phyloP scores from a whole-genome alignment of 53 echinoderm and acorn worm species.

The Echinarachnius parma region DNA sequence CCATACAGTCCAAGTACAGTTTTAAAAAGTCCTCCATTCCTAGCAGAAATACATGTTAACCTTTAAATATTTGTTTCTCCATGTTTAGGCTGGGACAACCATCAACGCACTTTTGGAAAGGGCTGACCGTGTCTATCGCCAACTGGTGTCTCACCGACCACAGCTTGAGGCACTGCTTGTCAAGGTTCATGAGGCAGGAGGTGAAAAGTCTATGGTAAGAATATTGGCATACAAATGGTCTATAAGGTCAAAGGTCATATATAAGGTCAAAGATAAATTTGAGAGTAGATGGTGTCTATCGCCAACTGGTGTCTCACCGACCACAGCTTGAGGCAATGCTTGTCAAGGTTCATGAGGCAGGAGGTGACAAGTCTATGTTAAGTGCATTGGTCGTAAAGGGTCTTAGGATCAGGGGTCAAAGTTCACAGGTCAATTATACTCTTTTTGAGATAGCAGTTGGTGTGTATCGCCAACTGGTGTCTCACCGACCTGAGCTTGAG shows the following conservation, averaged over 20 bases:
- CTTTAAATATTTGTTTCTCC: neutral
- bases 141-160: slow-evolving; percentile 92
- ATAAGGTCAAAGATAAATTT: too few relatives aligned
- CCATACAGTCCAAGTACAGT: too few relatives aligned
- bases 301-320: slow-evolving; percentile 92
- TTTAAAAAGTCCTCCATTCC: too few relatives aligned
- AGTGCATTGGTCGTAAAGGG: too few relatives aligned
- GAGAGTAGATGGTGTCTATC: slow-evolving; percentile 95
- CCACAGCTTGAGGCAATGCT: slow-evolving; percentile 88
- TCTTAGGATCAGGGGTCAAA: too few relatives aligned
- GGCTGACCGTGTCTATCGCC: slow-evolving; percentile 96
- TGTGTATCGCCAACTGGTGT: slow-evolving; percentile 90
- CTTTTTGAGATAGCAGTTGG: slow-evolving; percentile 88
- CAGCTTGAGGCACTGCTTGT: slow-evolving; percentile 86
- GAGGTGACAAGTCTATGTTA: slow-evolving; percentile 84
- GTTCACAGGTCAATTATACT: too few relatives aligned
- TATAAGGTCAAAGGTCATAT: too few relatives aligned
- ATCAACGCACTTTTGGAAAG: slow-evolving; percentile 91
- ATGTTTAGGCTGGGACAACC: slow-evolving; percentile 66
- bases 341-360: slow-evolving; percentile 89
- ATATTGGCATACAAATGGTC: too few relatives aligned
- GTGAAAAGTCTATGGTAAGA: slow-evolving; percentile 78
- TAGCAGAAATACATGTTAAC: too few relatives aligned
- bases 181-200: slow-evolving; percentile 90
- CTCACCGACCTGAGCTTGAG: slow-evolving; percentile 93